Base-by-base conservation (phyloP, 2,797 vertebrate genomes). In the Xenopus petersii region DNA sequence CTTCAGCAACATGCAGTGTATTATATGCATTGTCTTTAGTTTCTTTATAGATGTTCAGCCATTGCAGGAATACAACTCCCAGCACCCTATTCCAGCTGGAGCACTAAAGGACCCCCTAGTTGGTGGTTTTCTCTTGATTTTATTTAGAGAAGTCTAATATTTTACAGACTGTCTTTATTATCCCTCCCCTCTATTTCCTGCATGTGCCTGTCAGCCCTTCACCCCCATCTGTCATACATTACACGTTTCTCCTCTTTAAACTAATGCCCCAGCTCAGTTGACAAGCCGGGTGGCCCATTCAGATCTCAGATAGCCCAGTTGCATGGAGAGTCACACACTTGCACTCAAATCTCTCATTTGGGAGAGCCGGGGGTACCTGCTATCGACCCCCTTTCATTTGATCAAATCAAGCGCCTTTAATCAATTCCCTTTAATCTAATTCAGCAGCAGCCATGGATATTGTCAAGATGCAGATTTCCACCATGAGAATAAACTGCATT, bases 181-280 rank as follows among this genome's bases (percentile, higher is more conserved):
- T 21, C 33, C 36, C 10, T 64, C 9, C 16, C 36, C 8, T 64
- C 46, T 64, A 64, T 47, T 64, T 46, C 36, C 58, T 26, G 17
- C 5, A 13, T 60, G 17, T 60, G 9, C 8, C 58, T 60, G 58
- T 17, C 30, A 63, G 61, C 61, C 15, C 26, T 63, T 36, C 21
- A 33, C 16, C 36, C 46, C 16, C 33, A 64, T 64, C 33, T 64
- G 33, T 47, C 62, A 33, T 17, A 64, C 62, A 64, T 64, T 64
- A 64, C 58, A 60, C 2, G 21, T 59, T 58, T 56, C 67, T 63
- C 56, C 36, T 64, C 62, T 75, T 64, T 63, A 74, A 21, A 51
- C 65, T 54, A 74, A 68, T 68, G 73, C 68, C 64, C 58, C 12
- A 16, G 58, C 66, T 69, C 66, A 21, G 24, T 48, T 58, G 59